A percentile compares a stretch with the other conserved stretches of the same genome.
Conservation (phyloP, 2,797 vertebrate species). For the Gambusia yucatana region DNA sequence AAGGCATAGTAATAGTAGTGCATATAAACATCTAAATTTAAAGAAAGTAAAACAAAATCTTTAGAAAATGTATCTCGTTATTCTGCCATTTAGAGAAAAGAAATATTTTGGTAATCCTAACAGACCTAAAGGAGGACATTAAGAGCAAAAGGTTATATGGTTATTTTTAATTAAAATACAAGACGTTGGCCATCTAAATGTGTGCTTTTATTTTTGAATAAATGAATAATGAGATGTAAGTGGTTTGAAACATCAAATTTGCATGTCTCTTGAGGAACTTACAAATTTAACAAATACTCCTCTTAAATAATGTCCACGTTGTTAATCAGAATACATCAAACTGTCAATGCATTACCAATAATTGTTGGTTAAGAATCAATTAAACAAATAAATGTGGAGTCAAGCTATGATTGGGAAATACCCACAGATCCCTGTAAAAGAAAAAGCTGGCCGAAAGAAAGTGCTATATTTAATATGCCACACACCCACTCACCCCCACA, state of each 20-base stretch:
- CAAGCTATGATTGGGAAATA: background rate
- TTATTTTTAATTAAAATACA: background rate
- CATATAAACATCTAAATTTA: background rate
- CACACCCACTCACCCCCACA: constrained; percentile 11
- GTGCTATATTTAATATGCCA: constrained; percentile 32
- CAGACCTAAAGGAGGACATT: background rate
- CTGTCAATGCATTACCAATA: background rate
- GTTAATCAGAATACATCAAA: background rate
- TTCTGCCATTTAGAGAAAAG: background rate
- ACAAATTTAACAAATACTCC: background rate
- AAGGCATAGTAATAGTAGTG: background rate
- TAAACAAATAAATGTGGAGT: background rate
- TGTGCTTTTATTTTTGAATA: background rate
- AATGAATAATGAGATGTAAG: background rate
- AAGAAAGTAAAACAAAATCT: background rate
- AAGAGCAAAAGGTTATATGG: background rate
- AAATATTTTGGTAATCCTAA: background rate
- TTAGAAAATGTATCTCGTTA: background rate
- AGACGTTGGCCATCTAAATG: background rate
- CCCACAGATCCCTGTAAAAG: constrained; percentile 39
- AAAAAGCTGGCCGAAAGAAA: constrained; percentile 36
- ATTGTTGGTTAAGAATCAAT: background rate
- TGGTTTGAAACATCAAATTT: background rate
- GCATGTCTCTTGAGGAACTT: background rate
- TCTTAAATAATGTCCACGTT: background rate